Percentiles rank a stretch among this genome's conserved stretches.
Conservation (phyloP, 2,888 invertebrate genomes). For the Antitype chi region DNA sequence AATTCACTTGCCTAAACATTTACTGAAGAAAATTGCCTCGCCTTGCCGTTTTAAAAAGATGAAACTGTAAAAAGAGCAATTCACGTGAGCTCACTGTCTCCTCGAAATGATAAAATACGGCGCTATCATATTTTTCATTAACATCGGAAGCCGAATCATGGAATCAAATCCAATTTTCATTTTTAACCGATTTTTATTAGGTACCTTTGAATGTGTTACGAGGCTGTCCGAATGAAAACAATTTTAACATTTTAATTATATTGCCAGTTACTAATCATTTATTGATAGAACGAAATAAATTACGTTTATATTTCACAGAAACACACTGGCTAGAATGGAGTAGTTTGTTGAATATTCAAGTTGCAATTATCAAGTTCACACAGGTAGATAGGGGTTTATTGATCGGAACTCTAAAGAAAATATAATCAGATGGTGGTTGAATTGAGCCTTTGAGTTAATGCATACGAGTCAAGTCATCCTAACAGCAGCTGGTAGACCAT, state of each 20-base stretch:
- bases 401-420: neutral
- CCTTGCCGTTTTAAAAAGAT: neutral
- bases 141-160: constrained; percentile 10
- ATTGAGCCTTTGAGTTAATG: neutral
- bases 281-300: neutral
- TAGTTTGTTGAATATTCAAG: neutral
- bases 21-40: neutral
- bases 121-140: constrained; percentile 19
- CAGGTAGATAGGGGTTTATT: neutral
- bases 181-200: constrained; percentile 21
- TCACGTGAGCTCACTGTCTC: neutral
- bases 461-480: neutral
- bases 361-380: constrained; percentile 1
- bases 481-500: neutral
- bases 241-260: neutral
- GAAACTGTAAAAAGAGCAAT: neutral
- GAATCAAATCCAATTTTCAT: constrained; percentile 10
- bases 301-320: neutral
- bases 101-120: constrained; percentile 5
- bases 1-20: neutral
- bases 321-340: neutral
- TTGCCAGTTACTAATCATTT: neutral
- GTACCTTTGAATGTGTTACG: neutral
- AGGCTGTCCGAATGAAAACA: constrained; percentile 1
- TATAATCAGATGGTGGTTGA: neutral